Conservation (phyloP, 2,797 vertebrate species). For the Manis javanica region DNA sequence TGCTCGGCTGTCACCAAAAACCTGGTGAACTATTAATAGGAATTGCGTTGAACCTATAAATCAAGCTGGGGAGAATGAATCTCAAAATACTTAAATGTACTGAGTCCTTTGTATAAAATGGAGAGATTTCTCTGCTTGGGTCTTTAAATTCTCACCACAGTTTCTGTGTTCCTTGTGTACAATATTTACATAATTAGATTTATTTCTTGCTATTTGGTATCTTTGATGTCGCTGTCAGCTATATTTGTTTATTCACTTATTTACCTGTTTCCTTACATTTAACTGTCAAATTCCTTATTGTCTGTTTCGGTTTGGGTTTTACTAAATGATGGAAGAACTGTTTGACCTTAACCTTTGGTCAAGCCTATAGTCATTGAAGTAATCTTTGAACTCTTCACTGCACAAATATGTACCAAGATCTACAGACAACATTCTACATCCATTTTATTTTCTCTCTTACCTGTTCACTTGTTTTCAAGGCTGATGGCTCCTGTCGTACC, state of each 20-base stretch:
- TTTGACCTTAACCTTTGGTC: not conserved
- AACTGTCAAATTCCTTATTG: not conserved
- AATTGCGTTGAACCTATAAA: not conserved
- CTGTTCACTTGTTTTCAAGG: too few relatives aligned
- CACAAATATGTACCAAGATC: not conserved
- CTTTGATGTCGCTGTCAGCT: not conserved
- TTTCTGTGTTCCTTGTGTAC: not conserved
- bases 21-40: not conserved
- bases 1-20: not conserved
- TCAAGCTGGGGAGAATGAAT: not conserved
- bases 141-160: not conserved
- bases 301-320: not conserved
- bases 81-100: not conserved
- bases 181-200: not conserved
- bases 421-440: fast-evolving
- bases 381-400: not conserved
- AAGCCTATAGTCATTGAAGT: not conserved
- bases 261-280: not conserved
- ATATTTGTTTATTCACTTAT: not conserved
- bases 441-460: not conserved
- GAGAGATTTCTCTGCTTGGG: not conserved
- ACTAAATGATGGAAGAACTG: not conserved
- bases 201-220: too few relatives aligned
- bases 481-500: fast-evolving
- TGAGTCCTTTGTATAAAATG: not conserved